phyloP scores from a whole-genome alignment of 2,888 invertebrate genomes.

The Panopea generosa region DNA sequence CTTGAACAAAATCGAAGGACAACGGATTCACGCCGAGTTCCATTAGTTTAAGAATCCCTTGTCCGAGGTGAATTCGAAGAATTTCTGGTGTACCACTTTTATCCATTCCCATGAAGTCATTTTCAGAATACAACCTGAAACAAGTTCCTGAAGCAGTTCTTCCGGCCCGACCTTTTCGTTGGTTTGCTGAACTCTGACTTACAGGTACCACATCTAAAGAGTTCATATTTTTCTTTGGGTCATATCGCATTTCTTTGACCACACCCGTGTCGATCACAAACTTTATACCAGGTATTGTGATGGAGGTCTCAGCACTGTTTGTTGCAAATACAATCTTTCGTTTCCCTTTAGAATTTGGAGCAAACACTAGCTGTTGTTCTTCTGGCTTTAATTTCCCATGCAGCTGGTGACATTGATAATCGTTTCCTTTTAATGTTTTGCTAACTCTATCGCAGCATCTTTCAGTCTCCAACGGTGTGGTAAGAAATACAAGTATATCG shows the following conservation, averaged over 20 bases:
- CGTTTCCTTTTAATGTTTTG: constrained; percentile 32
- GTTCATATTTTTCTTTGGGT: constrained; percentile 79
- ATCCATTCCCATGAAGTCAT: constrained; percentile 79
- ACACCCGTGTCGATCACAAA: constrained; percentile 85
- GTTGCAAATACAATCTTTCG: constrained; percentile 85
- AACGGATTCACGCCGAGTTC: constrained; percentile 79
- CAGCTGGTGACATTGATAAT: constrained; percentile 71
- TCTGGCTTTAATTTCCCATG: constrained; percentile 81
- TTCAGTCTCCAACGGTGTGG: constrained; percentile 81
- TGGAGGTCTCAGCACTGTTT: constrained; percentile 85
- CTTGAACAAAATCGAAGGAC: constrained; percentile 83
- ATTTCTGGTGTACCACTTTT: constrained; percentile 82
- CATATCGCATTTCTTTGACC: constrained; percentile 83
- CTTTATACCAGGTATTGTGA: constrained; percentile 84
- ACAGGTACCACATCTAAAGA: constrained; percentile 74
- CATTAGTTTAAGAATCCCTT: constrained; percentile 80
- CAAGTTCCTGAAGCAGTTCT: constrained; percentile 83
- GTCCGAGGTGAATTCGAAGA: constrained; percentile 77
- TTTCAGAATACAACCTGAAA: constrained; percentile 82
- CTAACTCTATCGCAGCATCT: constrained; percentile 73
- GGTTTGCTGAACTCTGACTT: constrained; percentile 84
- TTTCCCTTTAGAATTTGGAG: constrained; percentile 59
- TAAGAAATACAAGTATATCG: constrained; percentile 85
- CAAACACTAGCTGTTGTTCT: constrained; percentile 82
- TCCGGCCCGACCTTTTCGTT: constrained; percentile 85